phyloP scores from a whole-genome alignment of 1,140 invertebrate genomes.

The Lepidurus packardi region DNA sequence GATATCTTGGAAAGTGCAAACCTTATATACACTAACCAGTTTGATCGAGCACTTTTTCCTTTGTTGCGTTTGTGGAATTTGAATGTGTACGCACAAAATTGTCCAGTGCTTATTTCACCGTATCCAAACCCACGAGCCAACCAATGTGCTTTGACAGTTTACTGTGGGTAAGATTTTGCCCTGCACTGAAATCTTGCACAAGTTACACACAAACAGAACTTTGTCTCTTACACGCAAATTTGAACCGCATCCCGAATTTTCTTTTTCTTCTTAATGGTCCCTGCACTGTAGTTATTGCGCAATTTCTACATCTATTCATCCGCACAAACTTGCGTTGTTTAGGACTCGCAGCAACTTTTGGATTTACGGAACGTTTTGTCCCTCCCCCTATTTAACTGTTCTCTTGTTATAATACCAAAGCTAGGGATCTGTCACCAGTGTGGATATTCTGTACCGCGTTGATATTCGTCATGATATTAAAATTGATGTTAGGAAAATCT shows the following conservation, averaged over 20 bases:
- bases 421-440: neutral
- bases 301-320: neutral
- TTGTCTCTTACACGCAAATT: neutral
- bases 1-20: too few species aligned
- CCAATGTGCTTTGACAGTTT: neutral
- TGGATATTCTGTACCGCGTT: constrained; percentile 18
- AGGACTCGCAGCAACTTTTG: neutral
- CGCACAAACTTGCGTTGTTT: neutral
- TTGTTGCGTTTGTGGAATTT: constrained; percentile 1
- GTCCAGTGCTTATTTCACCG: neutral
- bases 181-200: neutral
- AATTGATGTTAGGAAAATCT: neutral
- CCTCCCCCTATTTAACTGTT: neutral
- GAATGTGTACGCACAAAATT: neutral
- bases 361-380: neutral
- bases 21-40: too few species aligned
- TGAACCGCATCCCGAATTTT: too few species aligned
- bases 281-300: too few species aligned
- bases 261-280: too few species aligned
- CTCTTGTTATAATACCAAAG: constrained; percentile 10
- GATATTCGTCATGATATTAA: constrained; percentile 19
- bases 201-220: neutral
- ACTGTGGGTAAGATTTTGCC: neutral
- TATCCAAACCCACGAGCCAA: neutral
- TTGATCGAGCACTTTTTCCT: neutral